A percentile compares a stretch with the other conserved stretches of the same genome.
phyloP scores from a whole-genome alignment of 2,888 invertebrate species.

The Fragum whitleyi region DNA sequence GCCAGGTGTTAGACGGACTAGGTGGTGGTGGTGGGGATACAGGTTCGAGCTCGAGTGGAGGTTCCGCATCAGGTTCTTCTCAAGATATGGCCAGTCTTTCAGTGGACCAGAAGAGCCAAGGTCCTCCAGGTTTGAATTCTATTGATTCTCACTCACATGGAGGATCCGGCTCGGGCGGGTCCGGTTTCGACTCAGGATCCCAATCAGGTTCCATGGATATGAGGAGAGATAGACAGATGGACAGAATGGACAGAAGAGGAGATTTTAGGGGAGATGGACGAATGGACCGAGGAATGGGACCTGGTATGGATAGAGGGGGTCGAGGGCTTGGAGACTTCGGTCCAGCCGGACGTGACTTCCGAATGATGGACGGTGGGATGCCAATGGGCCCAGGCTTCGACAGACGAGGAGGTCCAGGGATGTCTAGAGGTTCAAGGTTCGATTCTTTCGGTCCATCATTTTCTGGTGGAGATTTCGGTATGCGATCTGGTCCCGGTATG shows the following conservation, averaged over 20 bases:
- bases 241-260: neutral
- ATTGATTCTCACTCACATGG: neutral
- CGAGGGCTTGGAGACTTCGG: neutral
- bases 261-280: neutral
- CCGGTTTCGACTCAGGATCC: neutral
- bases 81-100: neutral
- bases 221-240: neutral
- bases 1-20: constrained; percentile 1
- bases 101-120: neutral
- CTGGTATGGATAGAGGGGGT: neutral
- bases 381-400: neutral
- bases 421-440: neutral
- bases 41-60: neutral
- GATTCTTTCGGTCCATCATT: neutral
- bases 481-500: neutral
- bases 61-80: neutral
- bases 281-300: constrained; percentile 7
- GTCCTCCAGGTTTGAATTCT: neutral
- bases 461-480: neutral
- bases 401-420: constrained; percentile 1
- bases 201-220: neutral
- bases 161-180: neutral
- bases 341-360: constrained; percentile 1
- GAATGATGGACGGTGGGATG: neutral
- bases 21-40: neutral